phyloP scores from a whole-genome alignment of 1,140 invertebrate species.

The Sipha flava region DNA sequence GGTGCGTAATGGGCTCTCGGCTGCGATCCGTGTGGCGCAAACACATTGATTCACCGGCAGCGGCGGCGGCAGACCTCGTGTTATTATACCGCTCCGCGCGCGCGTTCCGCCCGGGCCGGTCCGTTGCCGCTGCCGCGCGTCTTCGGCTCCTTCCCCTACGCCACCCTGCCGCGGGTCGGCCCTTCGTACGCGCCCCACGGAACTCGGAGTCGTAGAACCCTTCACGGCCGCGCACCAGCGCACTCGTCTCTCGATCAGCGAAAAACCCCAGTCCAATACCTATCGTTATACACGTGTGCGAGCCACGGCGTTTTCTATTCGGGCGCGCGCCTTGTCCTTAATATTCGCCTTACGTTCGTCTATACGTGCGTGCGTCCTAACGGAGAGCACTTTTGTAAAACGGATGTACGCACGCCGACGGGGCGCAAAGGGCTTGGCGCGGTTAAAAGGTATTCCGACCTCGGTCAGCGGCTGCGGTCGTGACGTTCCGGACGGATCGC shows the following conservation, averaged over 20 bases:
- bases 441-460: no score
- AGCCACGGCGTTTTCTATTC: no score
- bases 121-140: not conserved
- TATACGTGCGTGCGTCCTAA: no score
- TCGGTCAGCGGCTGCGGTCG: no score
- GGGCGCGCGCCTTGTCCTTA: no score
- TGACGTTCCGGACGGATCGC: not conserved
- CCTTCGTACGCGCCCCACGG: no score
- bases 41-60: slow-evolving; percentile 19
- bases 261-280: not conserved
- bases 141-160: not conserved
- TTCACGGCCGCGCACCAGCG: not conserved
- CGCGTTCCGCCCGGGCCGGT: not conserved
- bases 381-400: slow-evolving; percentile 5
- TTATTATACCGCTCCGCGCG: not conserved
- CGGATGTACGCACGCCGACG: no score
- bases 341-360: no score
- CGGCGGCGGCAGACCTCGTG: slow-evolving; percentile 9
- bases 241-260: not conserved
- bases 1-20: slow-evolving; percentile 30
- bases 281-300: no score
- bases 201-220: no score
- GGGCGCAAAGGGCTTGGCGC: no score
- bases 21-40: slow-evolving; percentile 31
- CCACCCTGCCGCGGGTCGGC: no score